These are phyloP conservation scores for Pogonognathellus flavescens DNA, from an alignment of 1,140 invertebrate species.

Conservation along the genomic window DNA sequence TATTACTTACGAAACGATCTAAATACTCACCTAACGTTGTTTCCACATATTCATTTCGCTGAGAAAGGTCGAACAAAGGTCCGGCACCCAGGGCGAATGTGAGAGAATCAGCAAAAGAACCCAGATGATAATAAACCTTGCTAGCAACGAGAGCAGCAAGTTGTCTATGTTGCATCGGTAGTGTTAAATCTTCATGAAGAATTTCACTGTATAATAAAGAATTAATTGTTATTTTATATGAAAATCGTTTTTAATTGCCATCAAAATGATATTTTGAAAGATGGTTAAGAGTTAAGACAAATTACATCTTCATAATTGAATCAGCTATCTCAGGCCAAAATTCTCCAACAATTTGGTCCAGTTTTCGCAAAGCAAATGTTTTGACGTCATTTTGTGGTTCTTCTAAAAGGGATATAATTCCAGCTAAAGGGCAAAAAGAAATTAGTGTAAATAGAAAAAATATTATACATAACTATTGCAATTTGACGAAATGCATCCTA, in stretches of 20 bases:
- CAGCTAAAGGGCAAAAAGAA: slow-evolving; percentile 74
- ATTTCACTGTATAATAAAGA: slow-evolving; percentile 79
- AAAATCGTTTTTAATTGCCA: too few relatives aligned
- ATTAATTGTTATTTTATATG: background rate
- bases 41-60: slow-evolving; percentile 94
- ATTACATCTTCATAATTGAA: slow-evolving; percentile 94
- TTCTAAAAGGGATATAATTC: slow-evolving; percentile 95
- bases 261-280: slow-evolving; percentile 53
- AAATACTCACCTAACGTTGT: slow-evolving; percentile 84
- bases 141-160: slow-evolving; percentile 96
- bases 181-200: slow-evolving; percentile 91
- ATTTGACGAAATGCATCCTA: background rate
- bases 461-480: too few relatives aligned
- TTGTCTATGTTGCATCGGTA: slow-evolving; percentile 79
- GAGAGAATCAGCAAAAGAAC: slow-evolving; percentile 95
- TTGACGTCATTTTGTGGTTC: slow-evolving; percentile 93
- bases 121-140: slow-evolving; percentile 98
- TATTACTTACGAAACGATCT: background rate
- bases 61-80: slow-evolving; percentile 93
- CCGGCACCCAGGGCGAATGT: slow-evolving; percentile 94
- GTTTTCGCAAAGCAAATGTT: slow-evolving; percentile 89
- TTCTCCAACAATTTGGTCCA: slow-evolving; percentile 95
- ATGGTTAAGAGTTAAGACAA: slow-evolving; percentile 1
- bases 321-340: slow-evolving; percentile 99
- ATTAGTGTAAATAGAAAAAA: too few relatives aligned